Percentiles rank a stretch among this genome's conserved stretches.
Evolutionary conservation across 2,888 invertebrate species (phyloP).

Genomic region (Limnephilus rhombicus): DNA sequence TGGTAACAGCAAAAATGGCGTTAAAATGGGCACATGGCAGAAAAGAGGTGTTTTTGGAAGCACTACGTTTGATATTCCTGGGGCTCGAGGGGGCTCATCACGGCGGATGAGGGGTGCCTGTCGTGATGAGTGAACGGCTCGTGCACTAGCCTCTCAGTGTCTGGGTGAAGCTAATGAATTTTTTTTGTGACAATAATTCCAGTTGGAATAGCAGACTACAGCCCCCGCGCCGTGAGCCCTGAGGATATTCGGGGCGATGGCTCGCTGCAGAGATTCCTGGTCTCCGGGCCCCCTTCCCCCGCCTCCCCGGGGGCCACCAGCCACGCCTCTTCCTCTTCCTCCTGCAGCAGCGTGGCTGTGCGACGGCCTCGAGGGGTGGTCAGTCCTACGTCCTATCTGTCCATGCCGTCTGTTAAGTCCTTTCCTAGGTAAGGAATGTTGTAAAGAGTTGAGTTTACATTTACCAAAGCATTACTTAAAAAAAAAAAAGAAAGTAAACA

Average conservation of each 20-base stretch:
- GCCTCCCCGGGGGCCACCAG: slow-evolving; percentile 52
- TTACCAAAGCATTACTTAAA: background rate
- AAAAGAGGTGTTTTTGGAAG: too few relatives aligned
- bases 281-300: slow-evolving; percentile 60
- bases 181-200: slow-evolving; percentile 5
- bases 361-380: slow-evolving; percentile 74
- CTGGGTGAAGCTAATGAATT: too few relatives aligned
- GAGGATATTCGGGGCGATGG: slow-evolving; percentile 56
- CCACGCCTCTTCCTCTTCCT: slow-evolving; percentile 45
- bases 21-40: too few relatives aligned
- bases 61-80: too few relatives aligned
- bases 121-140: too few relatives aligned
- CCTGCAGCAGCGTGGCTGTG: slow-evolving; percentile 60
- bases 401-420: slow-evolving; percentile 91
- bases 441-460: background rate
- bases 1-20: too few relatives aligned
- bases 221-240: slow-evolving; percentile 35
- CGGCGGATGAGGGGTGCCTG: too few relatives aligned
- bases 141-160: too few relatives aligned
- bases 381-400: slow-evolving; percentile 87
- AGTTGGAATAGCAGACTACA: slow-evolving; percentile 63
- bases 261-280: slow-evolving; percentile 58
- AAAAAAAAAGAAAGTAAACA: too few relatives aligned
- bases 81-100: too few relatives aligned
- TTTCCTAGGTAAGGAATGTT: slow-evolving; percentile 82